Evolutionary conservation across 2,888 invertebrate genomes (phyloP).

Genomic region (Tuberolachnus salignus): DNA sequence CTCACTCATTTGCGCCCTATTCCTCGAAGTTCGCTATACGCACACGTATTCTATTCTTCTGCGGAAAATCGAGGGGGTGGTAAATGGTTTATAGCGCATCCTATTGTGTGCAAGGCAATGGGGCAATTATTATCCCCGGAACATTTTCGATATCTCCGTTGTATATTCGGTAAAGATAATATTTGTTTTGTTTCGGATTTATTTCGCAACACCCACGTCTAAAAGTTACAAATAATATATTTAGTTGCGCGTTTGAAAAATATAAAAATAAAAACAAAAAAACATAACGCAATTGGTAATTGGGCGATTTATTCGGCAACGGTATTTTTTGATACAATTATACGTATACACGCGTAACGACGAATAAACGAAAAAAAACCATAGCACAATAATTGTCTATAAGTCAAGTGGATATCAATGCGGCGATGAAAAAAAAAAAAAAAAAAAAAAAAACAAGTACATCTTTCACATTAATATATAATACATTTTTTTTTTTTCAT

Average conservation of each 20-base stretch:
- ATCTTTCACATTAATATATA: too few species aligned
- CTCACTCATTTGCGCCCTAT: conserved; percentile 13
- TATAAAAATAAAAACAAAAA: too few species aligned
- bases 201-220: neutral
- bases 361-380: too few species aligned
- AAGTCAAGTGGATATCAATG: too few species aligned
- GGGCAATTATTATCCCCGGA: neutral
- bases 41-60: conserved; percentile 3
- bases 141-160: conserved; percentile 1
- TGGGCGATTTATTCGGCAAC: too few species aligned
- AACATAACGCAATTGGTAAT: too few species aligned
- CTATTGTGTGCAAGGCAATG: conserved; percentile 7
- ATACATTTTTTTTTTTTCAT: too few species aligned
- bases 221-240: neutral
- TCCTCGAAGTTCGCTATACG: conserved; percentile 6
- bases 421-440: too few species aligned
- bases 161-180: neutral
- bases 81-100: neutral
- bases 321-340: too few species aligned
- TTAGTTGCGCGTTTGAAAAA: neutral
- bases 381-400: too few species aligned
- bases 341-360: too few species aligned
- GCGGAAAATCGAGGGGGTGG: neutral
- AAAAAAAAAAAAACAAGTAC: too few species aligned
- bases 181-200: neutral